Conservation (phyloP, 1,140 invertebrate species). For the Drosophila eugracilis region DNA sequence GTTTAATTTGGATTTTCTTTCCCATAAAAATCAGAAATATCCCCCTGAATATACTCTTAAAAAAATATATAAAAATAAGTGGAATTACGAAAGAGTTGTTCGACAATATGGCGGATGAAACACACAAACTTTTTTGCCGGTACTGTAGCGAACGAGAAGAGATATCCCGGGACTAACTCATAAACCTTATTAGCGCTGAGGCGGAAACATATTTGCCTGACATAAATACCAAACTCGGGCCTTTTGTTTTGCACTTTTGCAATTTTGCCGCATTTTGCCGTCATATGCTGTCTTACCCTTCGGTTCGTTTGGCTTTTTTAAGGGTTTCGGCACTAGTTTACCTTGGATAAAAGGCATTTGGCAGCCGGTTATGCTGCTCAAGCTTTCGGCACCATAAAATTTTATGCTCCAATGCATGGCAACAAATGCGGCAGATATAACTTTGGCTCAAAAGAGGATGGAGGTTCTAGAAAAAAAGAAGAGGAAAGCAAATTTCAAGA, state of each 20-base stretch:
- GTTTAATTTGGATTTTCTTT: neutral
- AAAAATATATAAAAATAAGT: constrained; percentile 12
- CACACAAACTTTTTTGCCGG: constrained; percentile 5
- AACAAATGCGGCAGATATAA: constrained; percentile 77
- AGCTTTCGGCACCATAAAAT: constrained; percentile 76
- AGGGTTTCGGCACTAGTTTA: constrained; percentile 19
- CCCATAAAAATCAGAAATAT: neutral
- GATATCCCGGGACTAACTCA: constrained; percentile 48
- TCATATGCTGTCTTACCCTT: constrained; percentile 57
- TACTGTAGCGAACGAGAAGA: constrained; percentile 8
- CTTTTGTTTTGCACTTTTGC: constrained; percentile 77
- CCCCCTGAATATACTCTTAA: neutral
- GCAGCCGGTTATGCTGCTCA: constrained; percentile 16
- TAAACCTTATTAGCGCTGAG: constrained; percentile 82
- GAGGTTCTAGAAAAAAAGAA: constrained; percentile 39
- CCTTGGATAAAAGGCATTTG: constrained; percentile 3
- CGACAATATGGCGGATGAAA: constrained; percentile 61
- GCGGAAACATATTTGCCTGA: constrained; percentile 81
- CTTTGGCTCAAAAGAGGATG: constrained; percentile 26
- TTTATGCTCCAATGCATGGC: constrained; percentile 75
- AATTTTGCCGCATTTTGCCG: constrained; percentile 56
- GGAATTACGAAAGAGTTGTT: constrained; percentile 64
- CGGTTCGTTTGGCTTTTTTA: constrained; percentile 46
- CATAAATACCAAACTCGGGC: constrained; percentile 65
- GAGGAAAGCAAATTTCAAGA: constrained; percentile 64